Percentiles rank a stretch among this genome's conserved stretches.
Evolutionary conservation across 2,113 vertebrate genomes (phyloP).

Genomic region (Charadrius vociferus): DNA sequence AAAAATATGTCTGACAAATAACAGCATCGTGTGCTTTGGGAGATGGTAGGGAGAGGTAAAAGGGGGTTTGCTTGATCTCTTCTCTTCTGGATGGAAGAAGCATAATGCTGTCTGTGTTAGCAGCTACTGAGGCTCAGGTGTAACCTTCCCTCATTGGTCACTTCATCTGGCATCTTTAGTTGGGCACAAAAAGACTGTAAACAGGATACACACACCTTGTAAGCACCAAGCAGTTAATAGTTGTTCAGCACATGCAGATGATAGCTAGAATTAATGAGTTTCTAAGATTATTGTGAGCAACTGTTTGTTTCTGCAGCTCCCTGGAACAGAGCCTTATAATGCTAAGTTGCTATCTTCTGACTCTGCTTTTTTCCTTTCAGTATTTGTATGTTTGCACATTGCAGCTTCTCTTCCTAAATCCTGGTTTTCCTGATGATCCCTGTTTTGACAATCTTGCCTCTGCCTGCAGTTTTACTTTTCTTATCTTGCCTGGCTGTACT

Average conservation of each 20-base stretch:
- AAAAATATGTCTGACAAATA: background rate
- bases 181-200: background rate
- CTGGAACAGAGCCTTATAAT: background rate
- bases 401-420: background rate
- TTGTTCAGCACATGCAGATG: background rate
- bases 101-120: background rate
- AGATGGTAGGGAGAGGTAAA: background rate
- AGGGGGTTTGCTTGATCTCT: background rate
- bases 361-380: background rate
- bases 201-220: background rate
- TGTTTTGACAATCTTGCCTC: background rate
- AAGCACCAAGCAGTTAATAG: background rate
- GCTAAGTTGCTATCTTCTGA: background rate
- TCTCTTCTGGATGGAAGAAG: background rate
- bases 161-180: background rate
- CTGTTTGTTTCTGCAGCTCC: background rate
- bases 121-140: background rate
- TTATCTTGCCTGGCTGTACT: background rate
- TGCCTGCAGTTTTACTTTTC: background rate
- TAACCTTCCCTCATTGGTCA: background rate
- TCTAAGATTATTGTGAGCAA: background rate
- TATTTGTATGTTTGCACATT: background rate
- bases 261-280: background rate
- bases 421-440: background rate
- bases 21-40: background rate